Evolutionary conservation across 2,888 invertebrate species (phyloP), one percentile per base, ranked within the genome.

Genomic region (Ochropacha duplaris): DNA sequence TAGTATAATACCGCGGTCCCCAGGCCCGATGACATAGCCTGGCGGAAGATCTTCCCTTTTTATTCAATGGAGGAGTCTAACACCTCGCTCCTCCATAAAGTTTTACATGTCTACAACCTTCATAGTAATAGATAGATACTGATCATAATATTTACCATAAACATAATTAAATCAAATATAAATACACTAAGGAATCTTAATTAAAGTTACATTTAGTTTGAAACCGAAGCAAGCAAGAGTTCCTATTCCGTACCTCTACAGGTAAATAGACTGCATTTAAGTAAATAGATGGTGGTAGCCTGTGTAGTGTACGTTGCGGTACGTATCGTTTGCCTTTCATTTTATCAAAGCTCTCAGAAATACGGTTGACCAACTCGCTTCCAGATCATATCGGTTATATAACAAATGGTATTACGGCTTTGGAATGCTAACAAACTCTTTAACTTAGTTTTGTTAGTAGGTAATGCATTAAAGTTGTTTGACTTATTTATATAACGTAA

Each of bases 341-440:
- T 60, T 60, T 58, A 60, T 60, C 58, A 58, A 58, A 56, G 54
- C 31, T 31, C 31, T 34, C 31, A 51, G 39, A 28, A 54, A 39
- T 39, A 39, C 39, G 4, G 39, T 39, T 39, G 39, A 39, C 39
- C 39, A 39, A 39, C 39, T 39, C 16, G 4, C 16, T 39, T 39
- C 39, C n/a, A 16, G 39, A 39, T 5, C 39, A 39, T 16, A 39
- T 39, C n/a, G 16, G 16, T 1, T 39, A n/a, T 39, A 16, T 39
- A 39, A 39, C 39, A 16, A 39, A 39, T 5, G 6, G 39, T 39
- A 39, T 39, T 39, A 36, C 36, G n/a, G n/a, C 36, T 36, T 6
- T 14, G 39, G 6, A 16, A 39, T 16, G 16, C 39, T 1, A 39
- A 16, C 39, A 39, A 31, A 31, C 12, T 12, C 16, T 1, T 39